phyloP scores from a whole-genome alignment of 2,113 vertebrate genomes.

The Zapus hudsonius region DNA sequence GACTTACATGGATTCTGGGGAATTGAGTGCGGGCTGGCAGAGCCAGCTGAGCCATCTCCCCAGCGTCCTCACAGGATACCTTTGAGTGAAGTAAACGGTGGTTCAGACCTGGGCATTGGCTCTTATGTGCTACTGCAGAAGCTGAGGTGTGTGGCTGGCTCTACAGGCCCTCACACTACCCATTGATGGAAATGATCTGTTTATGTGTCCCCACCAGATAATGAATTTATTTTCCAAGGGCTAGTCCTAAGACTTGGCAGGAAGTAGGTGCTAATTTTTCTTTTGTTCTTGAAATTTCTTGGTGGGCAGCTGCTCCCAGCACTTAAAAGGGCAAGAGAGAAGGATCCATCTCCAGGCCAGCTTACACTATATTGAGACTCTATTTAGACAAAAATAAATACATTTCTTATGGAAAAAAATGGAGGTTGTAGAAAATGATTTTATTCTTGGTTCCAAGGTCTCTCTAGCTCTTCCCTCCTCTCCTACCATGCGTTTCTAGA shows the following conservation, averaged over 20 bases:
- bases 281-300: conserved; percentile 24
- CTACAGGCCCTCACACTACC: not conserved
- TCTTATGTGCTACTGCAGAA: not conserved
- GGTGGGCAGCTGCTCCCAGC: not conserved
- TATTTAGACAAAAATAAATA: not conserved
- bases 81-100: not conserved
- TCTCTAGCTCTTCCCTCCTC: not conserved
- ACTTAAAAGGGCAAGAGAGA: not conserved
- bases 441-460: not conserved
- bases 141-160: not conserved
- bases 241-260: not conserved
- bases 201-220: not conserved
- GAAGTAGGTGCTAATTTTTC: not conserved
- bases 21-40: no score
- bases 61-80: not conserved
- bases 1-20: no score
- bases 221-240: not conserved
- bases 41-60: no score
- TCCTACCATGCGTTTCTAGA: not conserved
- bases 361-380: not conserved
- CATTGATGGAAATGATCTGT: not conserved
- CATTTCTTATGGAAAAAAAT: not conserved
- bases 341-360: not conserved
- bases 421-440: not conserved
- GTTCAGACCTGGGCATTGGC: not conserved